Conservation (phyloP, 1,140 invertebrate genomes). For the Aradophagus sp. region DNA sequence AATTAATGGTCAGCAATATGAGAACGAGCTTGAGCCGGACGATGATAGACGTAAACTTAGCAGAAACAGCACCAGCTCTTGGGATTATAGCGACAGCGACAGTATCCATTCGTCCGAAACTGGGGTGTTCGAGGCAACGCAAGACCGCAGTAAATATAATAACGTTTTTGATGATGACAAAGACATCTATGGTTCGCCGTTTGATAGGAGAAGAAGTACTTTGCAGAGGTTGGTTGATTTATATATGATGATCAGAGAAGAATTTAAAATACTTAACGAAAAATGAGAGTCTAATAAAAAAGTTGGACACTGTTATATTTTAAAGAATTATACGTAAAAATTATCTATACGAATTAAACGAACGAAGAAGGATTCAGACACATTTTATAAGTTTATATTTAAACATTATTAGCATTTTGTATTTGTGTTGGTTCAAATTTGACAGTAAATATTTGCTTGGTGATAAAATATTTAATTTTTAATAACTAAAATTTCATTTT, state of each 20-base stretch:
- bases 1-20: constrained; percentile 11
- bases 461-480: too few relatives aligned
- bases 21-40: constrained; percentile 15
- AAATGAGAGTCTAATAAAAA: too few relatives aligned
- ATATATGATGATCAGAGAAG: too few relatives aligned
- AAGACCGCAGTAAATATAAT: constrained; percentile 40
- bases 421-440: too few relatives aligned
- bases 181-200: constrained; percentile 30
- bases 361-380: too few relatives aligned
- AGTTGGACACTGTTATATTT: background rate
- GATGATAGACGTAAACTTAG: constrained; percentile 59
- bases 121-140: constrained; percentile 40
- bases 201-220: constrained; percentile 14
- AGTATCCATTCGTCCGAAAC: constrained; percentile 73
- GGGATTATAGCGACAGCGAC: constrained; percentile 76
- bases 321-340: too few relatives aligned
- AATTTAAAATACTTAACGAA: too few relatives aligned
- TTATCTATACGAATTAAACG: too few relatives aligned
- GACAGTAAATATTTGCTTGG: too few relatives aligned
- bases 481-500: too few relatives aligned
- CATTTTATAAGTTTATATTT: too few relatives aligned
- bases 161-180: constrained; percentile 38
- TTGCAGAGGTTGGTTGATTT: constrained; percentile 24
- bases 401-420: too few relatives aligned
- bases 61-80: constrained; percentile 76